Conservation (phyloP, 2,888 invertebrate species). For the Ptychoptera albimana region DNA sequence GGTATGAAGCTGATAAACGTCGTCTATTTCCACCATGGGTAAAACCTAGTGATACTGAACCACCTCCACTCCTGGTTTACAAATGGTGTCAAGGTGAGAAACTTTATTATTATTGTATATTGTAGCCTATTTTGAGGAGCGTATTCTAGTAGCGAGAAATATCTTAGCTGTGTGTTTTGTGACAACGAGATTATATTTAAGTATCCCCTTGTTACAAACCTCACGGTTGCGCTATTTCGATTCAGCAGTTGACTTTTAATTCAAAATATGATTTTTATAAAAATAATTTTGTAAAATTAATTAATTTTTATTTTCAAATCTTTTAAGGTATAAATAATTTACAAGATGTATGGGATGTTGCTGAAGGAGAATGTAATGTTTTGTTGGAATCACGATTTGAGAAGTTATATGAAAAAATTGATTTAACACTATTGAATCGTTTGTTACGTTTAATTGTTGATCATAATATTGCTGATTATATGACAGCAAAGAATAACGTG, state of each 20-base stretch:
- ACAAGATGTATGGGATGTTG: constrained; percentile 97
- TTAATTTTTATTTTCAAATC: not conserved
- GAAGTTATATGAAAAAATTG: constrained; percentile 99
- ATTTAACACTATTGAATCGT: constrained; percentile 92
- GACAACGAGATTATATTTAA: constrained; percentile 42
- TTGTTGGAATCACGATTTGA: constrained; percentile 93
- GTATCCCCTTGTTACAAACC: constrained; percentile 56
- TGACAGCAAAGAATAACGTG: constrained; percentile 99
- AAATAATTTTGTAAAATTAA: not conserved
- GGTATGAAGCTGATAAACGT: constrained; percentile 98
- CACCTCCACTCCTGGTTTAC: constrained; percentile 80
- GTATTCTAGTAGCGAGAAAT: constrained; percentile 6
- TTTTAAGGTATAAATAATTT: constrained; percentile 76
- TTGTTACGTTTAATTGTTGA: constrained; percentile 93
- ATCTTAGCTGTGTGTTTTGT: constrained; percentile 45
- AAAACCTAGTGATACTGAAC: constrained; percentile 97
- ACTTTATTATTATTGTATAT: too few species aligned
- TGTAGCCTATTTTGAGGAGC: too few species aligned
- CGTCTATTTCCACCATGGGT: constrained; percentile 97
- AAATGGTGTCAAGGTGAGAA: constrained; percentile 97
- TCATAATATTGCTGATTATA: constrained; percentile 99
- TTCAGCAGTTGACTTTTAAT: constrained; percentile 6
- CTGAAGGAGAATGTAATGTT: constrained; percentile 98
- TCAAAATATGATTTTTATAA: not conserved
- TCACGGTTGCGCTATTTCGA: constrained; percentile 36